Evolutionary conservation across 2,888 invertebrate genomes (phyloP), one percentile per base, ranked within the genome.

Genomic region (Drosophila birchii): DNA sequence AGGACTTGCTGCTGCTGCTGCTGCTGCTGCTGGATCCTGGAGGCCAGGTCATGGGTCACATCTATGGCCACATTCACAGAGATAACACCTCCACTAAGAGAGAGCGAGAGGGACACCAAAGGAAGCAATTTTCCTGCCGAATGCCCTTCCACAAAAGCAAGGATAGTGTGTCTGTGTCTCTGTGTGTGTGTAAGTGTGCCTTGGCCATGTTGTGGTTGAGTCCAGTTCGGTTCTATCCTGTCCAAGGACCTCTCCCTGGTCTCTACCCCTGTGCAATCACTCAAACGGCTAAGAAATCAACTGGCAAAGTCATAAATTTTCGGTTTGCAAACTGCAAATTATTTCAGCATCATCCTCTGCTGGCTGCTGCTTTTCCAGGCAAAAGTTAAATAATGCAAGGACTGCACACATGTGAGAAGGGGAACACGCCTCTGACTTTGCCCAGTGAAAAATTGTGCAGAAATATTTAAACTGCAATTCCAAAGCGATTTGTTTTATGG

Each of bases 381-480:
- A 78, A 75, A 80, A 78, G 74, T 78, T 80, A 75, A 78, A 74
- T 63, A 80, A 61, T 51, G 69, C 75, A 62, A 64, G 57, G 55
- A 62, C 61, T 16, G 53, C 55, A 44, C 55, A 44, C 57, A 79
- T 79, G 73, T 60, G 62, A 44, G n/a, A n/a, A 18, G n/a, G 12
- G 7, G 6, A 14, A n/a, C 29, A 38, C 62, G 3, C 29, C 29
- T 61, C 47, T 49, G 49, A 43, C 34, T 63, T 39, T 39, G 34
- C 62, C 66, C 45, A 51, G 66, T 70, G 66, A 69, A 77, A 75
- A 68, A 59, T 53, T 53, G 53, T 75, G 41, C 70, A 63, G 66
- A 83, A 88, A 86, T 86, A 83, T 88, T 83, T 88, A 83, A 84
- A 88, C 79, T 86, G 81, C 86, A 80, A 80, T 88, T 88, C 68